These are phyloP conservation scores for Syngnathus scovelli DNA, from an alignment of 2,113 vertebrate genomes.

Conservation along the genomic window DNA sequence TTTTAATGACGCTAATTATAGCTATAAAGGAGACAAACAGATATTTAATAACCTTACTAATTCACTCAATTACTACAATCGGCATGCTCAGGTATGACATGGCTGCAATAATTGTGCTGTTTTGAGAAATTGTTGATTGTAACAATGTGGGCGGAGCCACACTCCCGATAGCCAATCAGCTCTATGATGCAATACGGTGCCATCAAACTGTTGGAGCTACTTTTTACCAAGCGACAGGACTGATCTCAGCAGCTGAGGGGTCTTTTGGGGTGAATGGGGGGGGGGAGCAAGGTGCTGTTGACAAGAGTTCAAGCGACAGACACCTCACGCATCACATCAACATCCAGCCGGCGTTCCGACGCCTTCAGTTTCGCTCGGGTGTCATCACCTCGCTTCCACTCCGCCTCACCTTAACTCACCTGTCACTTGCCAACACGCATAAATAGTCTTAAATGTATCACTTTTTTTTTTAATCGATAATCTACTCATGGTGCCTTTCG, in stretches of 20 bases:
- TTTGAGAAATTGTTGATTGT: background rate
- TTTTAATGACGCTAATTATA: background rate
- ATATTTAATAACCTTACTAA: background rate
- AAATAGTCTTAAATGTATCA: too few species aligned
- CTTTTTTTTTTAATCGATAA: too few species aligned
- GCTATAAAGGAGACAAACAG: background rate
- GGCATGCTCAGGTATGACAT: too few species aligned
- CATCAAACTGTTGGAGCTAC: slow-evolving; percentile 31
- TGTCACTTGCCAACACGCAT: background rate
- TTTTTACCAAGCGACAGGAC: slow-evolving; percentile 13
- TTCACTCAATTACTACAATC: background rate
- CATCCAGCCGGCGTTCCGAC: slow-evolving; percentile 31
- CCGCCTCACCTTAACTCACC: slow-evolving; percentile 45
- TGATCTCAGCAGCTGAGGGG: slow-evolving; percentile 35
- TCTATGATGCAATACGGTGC: background rate
- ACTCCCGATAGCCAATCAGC: too few species aligned
- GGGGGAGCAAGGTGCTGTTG: slow-evolving; percentile 21
- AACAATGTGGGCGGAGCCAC: slow-evolving; percentile 1
- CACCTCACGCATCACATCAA: slow-evolving; percentile 50
- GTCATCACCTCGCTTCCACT: slow-evolving; percentile 50
- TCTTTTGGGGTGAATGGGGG: slow-evolving; percentile 30
- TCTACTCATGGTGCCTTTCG: background rate
- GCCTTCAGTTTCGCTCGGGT: slow-evolving; percentile 53
- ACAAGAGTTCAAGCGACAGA: slow-evolving; percentile 57
- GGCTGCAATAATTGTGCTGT: too few species aligned